These are phyloP conservation scores for Uropetala carovei DNA, from an alignment of 2,888 invertebrate genomes.

Conservation along the genomic window DNA sequence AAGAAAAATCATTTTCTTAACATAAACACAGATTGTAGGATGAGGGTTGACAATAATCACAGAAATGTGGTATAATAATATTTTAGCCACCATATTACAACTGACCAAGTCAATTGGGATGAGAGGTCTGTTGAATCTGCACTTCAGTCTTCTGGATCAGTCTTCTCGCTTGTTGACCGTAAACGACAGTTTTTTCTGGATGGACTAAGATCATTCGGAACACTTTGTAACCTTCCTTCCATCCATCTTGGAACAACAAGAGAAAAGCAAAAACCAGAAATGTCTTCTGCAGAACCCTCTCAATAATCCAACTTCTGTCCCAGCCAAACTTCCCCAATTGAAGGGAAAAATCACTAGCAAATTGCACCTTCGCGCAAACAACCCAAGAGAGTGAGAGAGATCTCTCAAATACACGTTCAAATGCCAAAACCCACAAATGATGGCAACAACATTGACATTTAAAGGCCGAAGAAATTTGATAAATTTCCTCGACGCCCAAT, in stretches of 20 bases:
- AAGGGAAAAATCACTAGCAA: constrained; percentile 43
- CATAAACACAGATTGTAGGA: constrained; percentile 63
- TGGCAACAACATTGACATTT: constrained; percentile 55
- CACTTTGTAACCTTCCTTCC: constrained; percentile 52
- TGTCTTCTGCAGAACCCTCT: constrained; percentile 56
- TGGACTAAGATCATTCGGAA: constrained; percentile 60
- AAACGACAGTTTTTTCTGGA: constrained; percentile 44
- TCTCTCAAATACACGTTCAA: constrained; percentile 4
- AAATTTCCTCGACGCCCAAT: constrained; percentile 33
- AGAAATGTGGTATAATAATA: constrained; percentile 60
- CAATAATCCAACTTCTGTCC: constrained; percentile 23
- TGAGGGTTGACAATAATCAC: constrained; percentile 64
- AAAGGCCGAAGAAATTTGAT: constrained; percentile 44
- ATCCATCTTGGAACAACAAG: constrained; percentile 59
- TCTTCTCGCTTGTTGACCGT: constrained; percentile 58
- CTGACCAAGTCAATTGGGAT: constrained; percentile 62
- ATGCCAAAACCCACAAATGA: constrained; percentile 41
- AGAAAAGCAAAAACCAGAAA: constrained; percentile 59
- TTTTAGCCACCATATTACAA: constrained; percentile 63
- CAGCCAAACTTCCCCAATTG: background rate
- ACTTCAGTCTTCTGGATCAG: constrained; percentile 58
- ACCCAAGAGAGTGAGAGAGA: constrained; percentile 45
- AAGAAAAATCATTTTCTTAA: constrained; percentile 48
- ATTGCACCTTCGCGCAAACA: constrained; percentile 48
- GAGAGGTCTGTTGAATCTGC: constrained; percentile 60